Evolutionary conservation across 2,888 invertebrate species (phyloP), one percentile per base, ranked within the genome.

Genomic region (Tipula confusa): DNA sequence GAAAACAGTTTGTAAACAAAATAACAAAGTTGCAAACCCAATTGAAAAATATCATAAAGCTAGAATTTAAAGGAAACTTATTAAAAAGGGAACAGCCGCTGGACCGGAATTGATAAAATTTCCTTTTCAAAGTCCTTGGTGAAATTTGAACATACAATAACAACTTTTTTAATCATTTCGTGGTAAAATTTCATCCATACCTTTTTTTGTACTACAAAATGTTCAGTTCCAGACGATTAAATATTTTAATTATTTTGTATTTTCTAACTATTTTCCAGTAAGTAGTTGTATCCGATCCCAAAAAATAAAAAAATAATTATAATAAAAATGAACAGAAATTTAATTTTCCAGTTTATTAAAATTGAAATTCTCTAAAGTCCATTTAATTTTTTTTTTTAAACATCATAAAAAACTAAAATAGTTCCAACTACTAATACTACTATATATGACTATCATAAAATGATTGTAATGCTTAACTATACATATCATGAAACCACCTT

Each of bases 271-370:
- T 7, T 48, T 4, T 43, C n/a, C 13, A 15, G 18, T 15, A 64
- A 1, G 18, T 64, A 64, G 3, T 5, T 9, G 24, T 15, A 11
- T 24, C 7, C 64, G 1, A 64, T 24, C 18, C 64, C 11, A 24
- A 64, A 64, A 43, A 43, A 43, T 43, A 43, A 43, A 43, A 15
- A 5, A 64, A 64, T 64, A 64, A 64, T 64, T 64, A 64, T 24
- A 64, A 64, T 24, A 64, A 64, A 64, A 64, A 7, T 64, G 15
- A 64, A 64, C 64, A 64, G 9, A 64, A 64, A 64, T 64, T 64
- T 24, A 64, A 64, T 64, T 64, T 64, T 24, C 64, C 64, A 64
- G 64, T 64, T 64, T 64, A 64, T 64, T 64, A 64, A 64, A 64
- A 64, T 64, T 24, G 64, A 64, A 64, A 64, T 24, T 64, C 64